These are phyloP conservation scores for Melanostoma scalare DNA, from an alignment of 2,888 invertebrate species.

Conservation along the genomic window DNA sequence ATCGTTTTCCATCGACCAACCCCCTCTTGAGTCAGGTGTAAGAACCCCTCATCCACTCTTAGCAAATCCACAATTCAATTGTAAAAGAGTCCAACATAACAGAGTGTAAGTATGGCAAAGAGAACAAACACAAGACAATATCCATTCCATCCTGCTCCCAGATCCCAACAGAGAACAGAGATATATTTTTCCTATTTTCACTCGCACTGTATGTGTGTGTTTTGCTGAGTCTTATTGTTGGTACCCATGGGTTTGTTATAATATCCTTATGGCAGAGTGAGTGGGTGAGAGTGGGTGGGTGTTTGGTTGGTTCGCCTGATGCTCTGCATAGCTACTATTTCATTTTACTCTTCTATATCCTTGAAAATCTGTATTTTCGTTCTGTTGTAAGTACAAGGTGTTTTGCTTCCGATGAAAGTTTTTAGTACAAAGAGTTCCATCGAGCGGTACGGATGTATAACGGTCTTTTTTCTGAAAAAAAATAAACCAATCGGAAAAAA, in stretches of 20 bases:
- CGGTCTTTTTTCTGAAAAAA: constrained; percentile 61
- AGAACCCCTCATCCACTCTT: constrained; percentile 2
- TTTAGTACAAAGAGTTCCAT: constrained; percentile 82
- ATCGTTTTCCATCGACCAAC: not conserved
- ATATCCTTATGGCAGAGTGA: constrained; percentile 55
- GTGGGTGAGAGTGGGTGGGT: constrained; percentile 24
- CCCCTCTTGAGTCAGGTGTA: constrained; percentile 23
- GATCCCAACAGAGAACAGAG: constrained; percentile 26
- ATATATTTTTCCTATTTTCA: constrained; percentile 9
- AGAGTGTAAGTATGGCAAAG: too few relatives aligned
- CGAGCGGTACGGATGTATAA: constrained; percentile 80
- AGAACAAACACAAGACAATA: too few relatives aligned
- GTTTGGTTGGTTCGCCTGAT: constrained; percentile 14
- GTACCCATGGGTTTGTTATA: constrained; percentile 54
- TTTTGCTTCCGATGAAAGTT: constrained; percentile 76
- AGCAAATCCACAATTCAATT: constrained; percentile 1
- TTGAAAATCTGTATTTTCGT: constrained; percentile 77
- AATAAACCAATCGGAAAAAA: constrained; percentile 35
- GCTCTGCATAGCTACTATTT: constrained; percentile 45
- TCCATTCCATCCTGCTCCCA: too few relatives aligned
- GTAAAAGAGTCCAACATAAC: constrained; percentile 7
- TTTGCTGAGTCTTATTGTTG: constrained; percentile 25
- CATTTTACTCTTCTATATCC: constrained; percentile 76
- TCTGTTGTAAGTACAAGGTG: constrained; percentile 68
- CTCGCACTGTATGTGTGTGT: constrained; percentile 1